Conservation (phyloP, 1,140 invertebrate species). For the Sycobia sp. region DNA sequence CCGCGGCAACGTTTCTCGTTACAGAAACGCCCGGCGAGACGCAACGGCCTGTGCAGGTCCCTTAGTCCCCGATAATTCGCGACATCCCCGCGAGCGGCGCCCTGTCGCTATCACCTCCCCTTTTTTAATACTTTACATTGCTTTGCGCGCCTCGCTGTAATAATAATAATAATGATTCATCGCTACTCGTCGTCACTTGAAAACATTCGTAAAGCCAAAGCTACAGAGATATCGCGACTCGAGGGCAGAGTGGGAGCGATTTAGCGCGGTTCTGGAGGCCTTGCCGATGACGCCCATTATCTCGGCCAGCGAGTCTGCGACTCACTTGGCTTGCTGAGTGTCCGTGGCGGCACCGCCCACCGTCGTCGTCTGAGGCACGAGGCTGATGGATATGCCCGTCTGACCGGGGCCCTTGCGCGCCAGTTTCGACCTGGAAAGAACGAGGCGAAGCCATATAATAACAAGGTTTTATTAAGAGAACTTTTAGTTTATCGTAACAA, state of each 20-base stretch:
- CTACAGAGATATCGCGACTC: constrained; percentile 53
- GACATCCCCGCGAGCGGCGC: no score
- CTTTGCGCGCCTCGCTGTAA: background rate
- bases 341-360: constrained; percentile 30
- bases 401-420: constrained; percentile 52
- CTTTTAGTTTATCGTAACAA: no score
- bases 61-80: no score
- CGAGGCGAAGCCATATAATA: no score
- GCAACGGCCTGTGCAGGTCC: no score
- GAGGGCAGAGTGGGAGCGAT: constrained; percentile 51
- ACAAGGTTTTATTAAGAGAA: no score
- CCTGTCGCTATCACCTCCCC: no score
- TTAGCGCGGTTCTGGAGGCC: constrained; percentile 50
- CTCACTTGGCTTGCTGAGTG: constrained; percentile 58
- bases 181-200: constrained; percentile 43
- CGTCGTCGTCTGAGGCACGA: constrained; percentile 35
- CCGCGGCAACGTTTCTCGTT: constrained; percentile 5
- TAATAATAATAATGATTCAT: no score
- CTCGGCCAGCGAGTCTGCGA: constrained; percentile 52
- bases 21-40: constrained; percentile 12
- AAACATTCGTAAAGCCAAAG: constrained; percentile 56
- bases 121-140: no score
- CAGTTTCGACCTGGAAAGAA: constrained; percentile 51
- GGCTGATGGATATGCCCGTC: constrained; percentile 41
- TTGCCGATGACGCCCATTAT: constrained; percentile 49